Base-by-base conservation (phyloP, 2,113 vertebrate genomes). In the Raja brachyura region DNA sequence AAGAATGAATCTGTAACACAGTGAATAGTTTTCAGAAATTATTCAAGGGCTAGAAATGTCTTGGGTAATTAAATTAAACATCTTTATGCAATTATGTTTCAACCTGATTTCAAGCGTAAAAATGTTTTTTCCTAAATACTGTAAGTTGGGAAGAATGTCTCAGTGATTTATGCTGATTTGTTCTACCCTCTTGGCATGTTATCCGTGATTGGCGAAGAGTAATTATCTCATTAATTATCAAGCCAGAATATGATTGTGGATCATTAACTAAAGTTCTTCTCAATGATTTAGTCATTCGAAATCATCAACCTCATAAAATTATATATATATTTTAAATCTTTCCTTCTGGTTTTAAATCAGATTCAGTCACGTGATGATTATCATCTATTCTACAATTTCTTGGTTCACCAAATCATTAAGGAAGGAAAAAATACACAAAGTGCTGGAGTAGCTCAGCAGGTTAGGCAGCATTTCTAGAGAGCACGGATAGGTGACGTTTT, bases 171-270 rank as follows among this genome's bases (percentile, higher is more conserved):
- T 20, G 59, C 14, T 61, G 5, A 66, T 66, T 31, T 18, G 61
- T 25, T 59, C 8, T 59, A 25, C 25, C 9, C 79, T 25, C 1
- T 83, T 88, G n/a, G n/a, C 28, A 88, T 11, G n/a, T 33, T 63
- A 31, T 88, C 63, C 83, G 31, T 31, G 4, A 88, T 31, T 66
- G 31, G 13, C 18, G 59, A 63, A 7, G 83, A 88, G 28, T 88
- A 66, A 88, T 88, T 59, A n/a, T 66, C 83, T 88, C 83, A 88
- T 63, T 88, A 88, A 66, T 88, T 88, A n/a, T 14, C 83, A 88
- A 31, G 59, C 3, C 13, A 63, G 13, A 88, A 86, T 31, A 63
- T 88, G 59, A 88, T 88, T 63, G 7, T 31, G n/a, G 83, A 88
- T 31, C 83, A 88, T 88, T 88, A 88, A 66, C 83, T 88, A 31